Conservation (phyloP, 1,140 invertebrate species). For the Chironomus tepperi region DNA sequence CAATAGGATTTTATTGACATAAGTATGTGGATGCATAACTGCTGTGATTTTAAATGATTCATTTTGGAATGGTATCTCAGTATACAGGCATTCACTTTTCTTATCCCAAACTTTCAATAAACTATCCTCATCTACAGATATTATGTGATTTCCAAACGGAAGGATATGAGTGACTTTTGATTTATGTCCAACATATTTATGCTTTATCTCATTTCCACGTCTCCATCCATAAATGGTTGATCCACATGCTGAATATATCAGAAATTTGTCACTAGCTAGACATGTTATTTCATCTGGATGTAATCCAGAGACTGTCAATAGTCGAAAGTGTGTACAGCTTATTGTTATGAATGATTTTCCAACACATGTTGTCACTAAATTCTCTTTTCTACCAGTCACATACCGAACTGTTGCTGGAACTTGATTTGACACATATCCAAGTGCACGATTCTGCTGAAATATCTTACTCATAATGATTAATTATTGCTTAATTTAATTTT, state of each 20-base stretch:
- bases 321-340: conserved; percentile 68
- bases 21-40: conserved; percentile 81
- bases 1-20: conserved; percentile 90
- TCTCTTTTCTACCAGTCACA: conserved; percentile 76
- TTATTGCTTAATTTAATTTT: too few relatives aligned
- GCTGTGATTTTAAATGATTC: conserved; percentile 65
- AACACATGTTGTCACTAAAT: conserved; percentile 79
- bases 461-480: conserved; percentile 53
- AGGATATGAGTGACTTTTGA: conserved; percentile 66
- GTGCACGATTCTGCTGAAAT: conserved; percentile 69
- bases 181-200: conserved; percentile 71
- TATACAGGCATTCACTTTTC: conserved; percentile 55
- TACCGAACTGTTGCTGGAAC: conserved; percentile 78
- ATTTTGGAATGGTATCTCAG: conserved; percentile 63
- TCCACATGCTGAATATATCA: conserved; percentile 75
- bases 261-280: conserved; percentile 66
- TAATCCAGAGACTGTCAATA: conserved; percentile 71
- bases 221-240: conserved; percentile 78
- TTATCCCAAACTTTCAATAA: conserved; percentile 80
- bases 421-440: conserved; percentile 90
- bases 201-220: conserved; percentile 75
- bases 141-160: conserved; percentile 76
- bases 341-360: conserved; percentile 90
- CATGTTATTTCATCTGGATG: conserved; percentile 77
- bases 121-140: conserved; percentile 76